Percentiles rank a stretch among this genome's conserved stretches.
phyloP scores from a whole-genome alignment of 2,797 vertebrate species.

The Basileuterus tristriatus region DNA sequence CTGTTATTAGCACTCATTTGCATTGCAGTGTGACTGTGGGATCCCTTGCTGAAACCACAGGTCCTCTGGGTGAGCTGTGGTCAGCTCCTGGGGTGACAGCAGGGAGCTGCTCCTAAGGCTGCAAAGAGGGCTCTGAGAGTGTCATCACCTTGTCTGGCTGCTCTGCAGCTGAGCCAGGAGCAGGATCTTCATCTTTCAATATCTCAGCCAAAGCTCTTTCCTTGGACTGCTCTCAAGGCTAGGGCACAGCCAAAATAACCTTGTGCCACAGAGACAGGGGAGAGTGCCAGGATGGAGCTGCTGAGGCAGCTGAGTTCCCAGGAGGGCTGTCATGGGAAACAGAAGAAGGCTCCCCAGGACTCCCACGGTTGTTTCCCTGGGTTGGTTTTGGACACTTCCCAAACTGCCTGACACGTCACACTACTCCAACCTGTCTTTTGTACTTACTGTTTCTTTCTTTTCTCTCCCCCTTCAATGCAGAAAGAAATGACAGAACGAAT shows the following conservation, averaged over 20 bases:
- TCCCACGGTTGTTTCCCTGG: background rate
- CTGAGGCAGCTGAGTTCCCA: constrained; percentile 24
- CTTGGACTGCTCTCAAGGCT: background rate
- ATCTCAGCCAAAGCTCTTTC: background rate
- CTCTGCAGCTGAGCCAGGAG: background rate
- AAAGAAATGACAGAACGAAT: constrained; percentile 97
- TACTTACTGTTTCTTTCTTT: background rate
- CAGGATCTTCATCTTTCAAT: background rate
- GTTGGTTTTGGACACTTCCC: background rate
- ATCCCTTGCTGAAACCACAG: background rate
- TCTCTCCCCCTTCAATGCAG: constrained; percentile 77
- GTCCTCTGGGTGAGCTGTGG: background rate
- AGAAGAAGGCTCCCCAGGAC: background rate
- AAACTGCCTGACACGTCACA: background rate
- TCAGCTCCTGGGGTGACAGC: background rate
- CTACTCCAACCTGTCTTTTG: background rate
- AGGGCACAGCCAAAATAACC: background rate
- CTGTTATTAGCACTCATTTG: background rate
- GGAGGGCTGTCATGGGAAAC: background rate
- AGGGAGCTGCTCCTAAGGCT: background rate
- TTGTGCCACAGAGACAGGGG: background rate
- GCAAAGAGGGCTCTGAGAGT: background rate
- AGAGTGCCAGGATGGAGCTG: constrained; percentile 11
- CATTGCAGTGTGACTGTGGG: background rate
- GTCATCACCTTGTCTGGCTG: background rate